Percentiles rank a stretch among this genome's conserved stretches.
Evolutionary conservation across 2,113 vertebrate genomes (phyloP).

Genomic region (Cephalopterus ornatus): DNA sequence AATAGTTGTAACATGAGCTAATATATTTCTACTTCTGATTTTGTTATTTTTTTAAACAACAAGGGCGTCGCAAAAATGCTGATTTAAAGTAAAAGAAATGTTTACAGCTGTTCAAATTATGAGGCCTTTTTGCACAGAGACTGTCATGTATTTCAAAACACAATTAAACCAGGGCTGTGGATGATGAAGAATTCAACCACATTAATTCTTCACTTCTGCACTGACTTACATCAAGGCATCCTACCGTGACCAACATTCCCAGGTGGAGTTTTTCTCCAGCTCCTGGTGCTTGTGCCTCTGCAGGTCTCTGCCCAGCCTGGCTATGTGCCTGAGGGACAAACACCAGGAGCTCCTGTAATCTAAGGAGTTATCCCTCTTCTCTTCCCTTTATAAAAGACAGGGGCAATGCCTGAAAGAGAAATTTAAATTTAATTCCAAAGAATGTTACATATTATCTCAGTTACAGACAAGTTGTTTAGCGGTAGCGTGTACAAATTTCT

Average conservation of each 20-base stretch:
- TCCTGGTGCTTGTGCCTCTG: accelerated
- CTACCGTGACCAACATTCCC: neutral
- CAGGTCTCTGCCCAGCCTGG: neutral
- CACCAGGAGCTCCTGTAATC: neutral
- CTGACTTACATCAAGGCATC: neutral
- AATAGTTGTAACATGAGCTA: neutral
- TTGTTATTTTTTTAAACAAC: neutral
- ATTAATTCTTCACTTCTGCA: neutral
- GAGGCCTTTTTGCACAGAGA: conserved; percentile 10
- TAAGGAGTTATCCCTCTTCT: neutral
- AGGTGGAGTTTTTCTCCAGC: neutral
- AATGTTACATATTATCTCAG: neutral
- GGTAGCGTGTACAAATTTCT: neutral
- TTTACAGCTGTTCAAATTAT: conserved; percentile 17
- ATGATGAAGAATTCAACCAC: neutral
- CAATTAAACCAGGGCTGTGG: neutral
- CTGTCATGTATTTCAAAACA: neutral
- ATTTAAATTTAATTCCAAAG: neutral
- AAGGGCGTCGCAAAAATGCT: neutral
- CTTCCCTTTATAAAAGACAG: neutral
- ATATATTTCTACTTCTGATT: neutral
- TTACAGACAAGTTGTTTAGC: neutral
- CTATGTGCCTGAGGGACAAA: accelerated
- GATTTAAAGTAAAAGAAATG: neutral
- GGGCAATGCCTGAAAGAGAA: neutral